phyloP scores from a whole-genome alignment of 2,888 invertebrate species.

The Zele albiditarsus region DNA sequence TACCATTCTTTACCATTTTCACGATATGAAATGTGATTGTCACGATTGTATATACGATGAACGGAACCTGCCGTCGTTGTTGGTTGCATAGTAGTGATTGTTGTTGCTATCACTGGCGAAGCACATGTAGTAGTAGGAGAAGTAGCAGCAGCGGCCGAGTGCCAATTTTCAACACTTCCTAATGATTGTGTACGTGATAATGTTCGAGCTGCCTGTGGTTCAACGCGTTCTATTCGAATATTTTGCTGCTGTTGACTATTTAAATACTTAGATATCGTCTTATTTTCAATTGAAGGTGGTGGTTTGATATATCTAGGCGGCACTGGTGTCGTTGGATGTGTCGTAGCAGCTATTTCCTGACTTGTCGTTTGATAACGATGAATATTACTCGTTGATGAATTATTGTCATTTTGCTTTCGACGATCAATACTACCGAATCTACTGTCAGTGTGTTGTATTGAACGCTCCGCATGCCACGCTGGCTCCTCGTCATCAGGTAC shows the following conservation, averaged over 20 bases:
- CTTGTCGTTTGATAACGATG: conserved; percentile 26
- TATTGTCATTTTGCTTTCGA: conserved; percentile 70
- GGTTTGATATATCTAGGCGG: conserved; percentile 27
- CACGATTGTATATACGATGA: conserved; percentile 46
- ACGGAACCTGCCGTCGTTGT: conserved; percentile 33
- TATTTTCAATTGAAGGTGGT: neutral
- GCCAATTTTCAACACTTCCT: conserved; percentile 75
- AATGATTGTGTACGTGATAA: conserved; percentile 77
- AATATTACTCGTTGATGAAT: conserved; percentile 5
- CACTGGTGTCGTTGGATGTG: conserved; percentile 52
- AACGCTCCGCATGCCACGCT: conserved; percentile 66
- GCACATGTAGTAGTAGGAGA: conserved; percentile 7
- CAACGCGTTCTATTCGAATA: conserved; percentile 35
- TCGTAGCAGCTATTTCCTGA: conserved; percentile 48
- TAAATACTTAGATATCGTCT: conserved; percentile 13
- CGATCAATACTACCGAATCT: conserved; percentile 79
- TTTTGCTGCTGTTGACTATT: conserved; percentile 1
- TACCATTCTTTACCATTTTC: conserved; percentile 80
- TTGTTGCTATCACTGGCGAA: conserved; percentile 14
- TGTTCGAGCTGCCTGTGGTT: conserved; percentile 58
- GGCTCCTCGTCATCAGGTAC: conserved; percentile 65
- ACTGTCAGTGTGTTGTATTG: conserved; percentile 41
- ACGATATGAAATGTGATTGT: conserved; percentile 57
- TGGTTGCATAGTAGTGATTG: neutral
- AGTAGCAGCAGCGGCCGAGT: conserved; percentile 41